Conservation (phyloP, 2,888 invertebrate species). For the Cybosia mesomella region DNA sequence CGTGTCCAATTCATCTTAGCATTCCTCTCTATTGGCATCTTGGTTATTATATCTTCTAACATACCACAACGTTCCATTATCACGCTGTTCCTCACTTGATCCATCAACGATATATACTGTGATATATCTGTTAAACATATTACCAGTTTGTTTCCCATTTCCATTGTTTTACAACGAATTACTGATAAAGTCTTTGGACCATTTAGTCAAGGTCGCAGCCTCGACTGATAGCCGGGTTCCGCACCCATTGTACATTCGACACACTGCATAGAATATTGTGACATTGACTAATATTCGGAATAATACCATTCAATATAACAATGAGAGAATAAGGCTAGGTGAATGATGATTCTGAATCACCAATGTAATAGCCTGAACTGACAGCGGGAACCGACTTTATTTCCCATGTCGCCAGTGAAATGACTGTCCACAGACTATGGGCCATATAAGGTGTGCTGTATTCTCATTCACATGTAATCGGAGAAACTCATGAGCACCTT, state of each 20-base stretch:
- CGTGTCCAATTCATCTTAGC: background rate
- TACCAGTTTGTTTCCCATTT: background rate
- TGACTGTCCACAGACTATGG: background rate
- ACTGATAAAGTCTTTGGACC: slow-evolving; percentile 35
- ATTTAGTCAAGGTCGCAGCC: slow-evolving; percentile 63
- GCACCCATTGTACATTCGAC: slow-evolving; percentile 59
- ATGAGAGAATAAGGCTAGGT: slow-evolving; percentile 3
- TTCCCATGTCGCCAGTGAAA: background rate
- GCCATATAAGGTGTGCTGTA: background rate
- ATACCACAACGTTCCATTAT: background rate
- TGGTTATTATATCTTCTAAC: too few species aligned
- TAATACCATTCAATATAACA: slow-evolving; percentile 21
- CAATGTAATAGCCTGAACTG: background rate
- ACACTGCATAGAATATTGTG: slow-evolving; percentile 47
- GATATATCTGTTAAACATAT: background rate
- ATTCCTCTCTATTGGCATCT: background rate
- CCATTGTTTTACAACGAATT: slow-evolving; percentile 46
- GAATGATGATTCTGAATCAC: slow-evolving; percentile 7
- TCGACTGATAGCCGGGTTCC: slow-evolving; percentile 51
- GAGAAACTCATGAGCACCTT: too few species aligned
- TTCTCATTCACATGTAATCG: too few species aligned
- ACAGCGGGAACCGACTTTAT: background rate
- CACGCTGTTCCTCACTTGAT: background rate
- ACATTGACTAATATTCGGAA: slow-evolving; percentile 37
- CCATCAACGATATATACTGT: background rate